Evolutionary conservation across 1,140 invertebrate genomes (phyloP).

Genomic region (Saccostrea echinata): DNA sequence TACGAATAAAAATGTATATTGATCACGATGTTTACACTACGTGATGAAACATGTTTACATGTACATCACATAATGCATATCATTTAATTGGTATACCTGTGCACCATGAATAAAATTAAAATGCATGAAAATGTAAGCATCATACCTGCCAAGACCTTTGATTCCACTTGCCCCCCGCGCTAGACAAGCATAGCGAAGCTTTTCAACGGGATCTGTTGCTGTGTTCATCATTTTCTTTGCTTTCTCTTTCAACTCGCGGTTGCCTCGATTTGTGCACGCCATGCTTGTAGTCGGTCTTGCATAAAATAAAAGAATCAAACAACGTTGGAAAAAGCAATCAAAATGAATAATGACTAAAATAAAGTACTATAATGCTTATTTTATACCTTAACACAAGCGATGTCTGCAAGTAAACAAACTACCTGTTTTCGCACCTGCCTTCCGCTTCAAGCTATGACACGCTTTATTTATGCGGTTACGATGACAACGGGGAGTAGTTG

Average conservation of each 20-base stretch:
- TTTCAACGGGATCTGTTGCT: slow-evolving; percentile 89
- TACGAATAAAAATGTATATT: too few species aligned
- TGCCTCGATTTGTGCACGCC: slow-evolving; percentile 46
- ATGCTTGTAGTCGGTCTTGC: slow-evolving; percentile 26
- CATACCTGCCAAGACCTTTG: slow-evolving; percentile 91
- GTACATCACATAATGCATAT: neutral
- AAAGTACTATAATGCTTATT: neutral
- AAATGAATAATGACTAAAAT: too few species aligned
- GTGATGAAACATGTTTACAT: slow-evolving; percentile 24
- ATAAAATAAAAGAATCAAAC: neutral
- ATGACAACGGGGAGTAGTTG: slow-evolving; percentile 22
- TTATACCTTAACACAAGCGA: neutral
- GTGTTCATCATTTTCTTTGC: slow-evolving; percentile 72
- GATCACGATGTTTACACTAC: neutral
- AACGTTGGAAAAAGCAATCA: neutral
- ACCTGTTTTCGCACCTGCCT: slow-evolving; percentile 30
- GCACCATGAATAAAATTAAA: too few species aligned
- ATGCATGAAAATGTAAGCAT: neutral
- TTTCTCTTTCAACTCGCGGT: slow-evolving; percentile 50
- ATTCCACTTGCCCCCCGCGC: slow-evolving; percentile 93
- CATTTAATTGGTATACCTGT: too few species aligned
- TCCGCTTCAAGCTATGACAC: slow-evolving; percentile 17
- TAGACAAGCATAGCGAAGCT: slow-evolving; percentile 90
- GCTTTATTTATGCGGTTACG: slow-evolving; percentile 24
- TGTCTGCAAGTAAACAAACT: neutral